Evolutionary conservation across 2,888 invertebrate genomes (phyloP).

Genomic region (Chaetogeoica ovagalla): DNA sequence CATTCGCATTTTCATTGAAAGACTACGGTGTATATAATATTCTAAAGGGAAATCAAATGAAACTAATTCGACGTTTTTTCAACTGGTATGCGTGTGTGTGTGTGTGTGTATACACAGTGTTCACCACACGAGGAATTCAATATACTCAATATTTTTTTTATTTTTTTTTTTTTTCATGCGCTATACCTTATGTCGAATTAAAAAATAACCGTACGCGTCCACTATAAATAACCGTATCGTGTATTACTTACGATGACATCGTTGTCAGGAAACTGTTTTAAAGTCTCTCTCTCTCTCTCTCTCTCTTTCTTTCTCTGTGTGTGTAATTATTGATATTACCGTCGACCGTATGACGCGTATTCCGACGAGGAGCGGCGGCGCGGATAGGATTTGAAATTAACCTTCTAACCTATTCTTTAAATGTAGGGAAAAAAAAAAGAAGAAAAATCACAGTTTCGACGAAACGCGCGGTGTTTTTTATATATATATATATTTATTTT

Average conservation of each 20-base stretch:
- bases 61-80: slow-evolving; percentile 16
- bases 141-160: slow-evolving; percentile 6
- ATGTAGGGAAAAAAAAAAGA: too few species aligned
- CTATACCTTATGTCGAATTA: slow-evolving; percentile 8
- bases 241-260: slow-evolving; percentile 11
- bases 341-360: too few species aligned
- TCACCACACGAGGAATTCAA: slow-evolving; percentile 7
- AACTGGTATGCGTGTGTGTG: not conserved
- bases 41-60: slow-evolving; percentile 27
- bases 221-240: slow-evolving; percentile 9
- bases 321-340: not conserved
- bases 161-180: not conserved
- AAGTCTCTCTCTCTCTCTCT: not conserved
- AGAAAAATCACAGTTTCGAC: too few species aligned
- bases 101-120: too few species aligned
- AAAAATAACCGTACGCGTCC: slow-evolving; percentile 25
- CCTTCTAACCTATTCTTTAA: too few species aligned
- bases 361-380: too few species aligned
- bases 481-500: too few species aligned
- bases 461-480: too few species aligned
- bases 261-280: slow-evolving; percentile 14
- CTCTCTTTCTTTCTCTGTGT: too few species aligned
- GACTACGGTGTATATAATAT: not conserved
- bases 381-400: too few species aligned
- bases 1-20: not conserved